Evolutionary conservation across 2,888 invertebrate genomes (phyloP).

Genomic region (Macrophya alboannulata): DNA sequence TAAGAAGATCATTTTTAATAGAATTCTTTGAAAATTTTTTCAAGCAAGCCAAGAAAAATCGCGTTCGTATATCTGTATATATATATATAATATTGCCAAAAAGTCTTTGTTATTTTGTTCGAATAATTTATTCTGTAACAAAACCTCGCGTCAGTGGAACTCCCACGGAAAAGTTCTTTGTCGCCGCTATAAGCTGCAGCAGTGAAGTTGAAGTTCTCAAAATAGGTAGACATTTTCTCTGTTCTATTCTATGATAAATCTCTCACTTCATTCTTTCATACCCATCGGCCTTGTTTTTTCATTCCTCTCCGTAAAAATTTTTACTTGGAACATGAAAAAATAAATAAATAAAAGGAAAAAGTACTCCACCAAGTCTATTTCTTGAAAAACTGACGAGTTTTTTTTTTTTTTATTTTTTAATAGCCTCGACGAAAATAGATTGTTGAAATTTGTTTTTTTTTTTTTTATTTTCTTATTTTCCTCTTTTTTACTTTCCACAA

Average conservation of each 20-base stretch:
- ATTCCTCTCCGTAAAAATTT: neutral
- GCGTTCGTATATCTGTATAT: neutral
- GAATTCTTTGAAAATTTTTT: conserved; percentile 34
- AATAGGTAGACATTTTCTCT: conserved; percentile 8
- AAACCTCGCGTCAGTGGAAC: conserved; percentile 3
- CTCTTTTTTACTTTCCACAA: neutral
- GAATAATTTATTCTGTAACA: neutral
- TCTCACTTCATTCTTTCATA: neutral
- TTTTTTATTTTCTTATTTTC: too few relatives aligned
- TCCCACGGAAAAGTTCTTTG: conserved; percentile 26
- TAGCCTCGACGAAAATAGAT: neutral
- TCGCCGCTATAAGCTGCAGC: neutral
- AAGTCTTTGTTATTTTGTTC: conserved; percentile 7
- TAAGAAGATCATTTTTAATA: neutral
- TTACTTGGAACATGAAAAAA: neutral
- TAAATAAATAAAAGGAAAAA: neutral
- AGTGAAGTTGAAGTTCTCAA: neutral
- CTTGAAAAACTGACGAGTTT: conserved; percentile 21
- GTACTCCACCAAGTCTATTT: neutral
- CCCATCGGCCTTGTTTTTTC: neutral
- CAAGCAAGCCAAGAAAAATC: neutral
- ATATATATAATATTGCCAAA: neutral
- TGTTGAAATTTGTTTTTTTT: neutral
- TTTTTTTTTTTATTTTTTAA: neutral
- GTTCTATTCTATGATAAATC: neutral